These are phyloP conservation scores for Notolepis coatsorum DNA, from an alignment of 2,797 vertebrate species.

Conservation along the genomic window DNA sequence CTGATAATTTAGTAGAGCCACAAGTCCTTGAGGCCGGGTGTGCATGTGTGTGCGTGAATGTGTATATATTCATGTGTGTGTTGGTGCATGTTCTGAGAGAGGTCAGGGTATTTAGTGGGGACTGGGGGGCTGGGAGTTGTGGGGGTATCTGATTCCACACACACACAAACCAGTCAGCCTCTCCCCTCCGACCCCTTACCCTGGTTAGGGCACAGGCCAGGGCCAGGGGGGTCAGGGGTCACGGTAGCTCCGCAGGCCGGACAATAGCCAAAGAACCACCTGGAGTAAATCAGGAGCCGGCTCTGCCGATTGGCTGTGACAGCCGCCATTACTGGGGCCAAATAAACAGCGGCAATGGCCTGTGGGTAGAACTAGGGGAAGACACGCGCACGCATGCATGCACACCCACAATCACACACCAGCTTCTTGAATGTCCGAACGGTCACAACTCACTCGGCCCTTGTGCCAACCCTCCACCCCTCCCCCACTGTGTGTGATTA, in stretches of 20 bases:
- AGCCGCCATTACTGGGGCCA: constrained; percentile 72
- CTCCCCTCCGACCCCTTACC: constrained; percentile 62
- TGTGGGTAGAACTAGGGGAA: constrained; percentile 64
- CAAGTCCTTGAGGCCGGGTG: constrained; percentile 7
- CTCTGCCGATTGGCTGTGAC: constrained; percentile 73
- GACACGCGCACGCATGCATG: not conserved
- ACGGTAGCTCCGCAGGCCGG: constrained; percentile 72
- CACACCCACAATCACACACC: constrained; percentile 18
- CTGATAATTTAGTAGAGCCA: constrained; percentile 7
- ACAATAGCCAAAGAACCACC: constrained; percentile 81
- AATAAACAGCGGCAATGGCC: constrained; percentile 74
- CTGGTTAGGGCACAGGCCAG: constrained; percentile 65
- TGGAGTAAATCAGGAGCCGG: constrained; percentile 80
- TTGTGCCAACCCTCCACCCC: constrained; percentile 34
- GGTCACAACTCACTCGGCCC: constrained; percentile 66
- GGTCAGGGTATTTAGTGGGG: constrained; percentile 32
- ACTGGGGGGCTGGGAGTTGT: constrained; percentile 16
- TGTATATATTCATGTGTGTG: not conserved
- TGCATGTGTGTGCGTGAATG: not conserved
- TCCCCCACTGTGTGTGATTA: constrained; percentile 71
- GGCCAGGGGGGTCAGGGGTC: constrained; percentile 64
- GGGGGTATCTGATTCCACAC: constrained; percentile 63
- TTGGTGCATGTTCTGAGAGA: constrained; percentile 5
- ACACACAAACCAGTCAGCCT: constrained; percentile 61
- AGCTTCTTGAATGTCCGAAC: constrained; percentile 51